Evolutionary conservation across 2,797 vertebrate species (phyloP).

Genomic region (Hippoglossus hippoglossus): DNA sequence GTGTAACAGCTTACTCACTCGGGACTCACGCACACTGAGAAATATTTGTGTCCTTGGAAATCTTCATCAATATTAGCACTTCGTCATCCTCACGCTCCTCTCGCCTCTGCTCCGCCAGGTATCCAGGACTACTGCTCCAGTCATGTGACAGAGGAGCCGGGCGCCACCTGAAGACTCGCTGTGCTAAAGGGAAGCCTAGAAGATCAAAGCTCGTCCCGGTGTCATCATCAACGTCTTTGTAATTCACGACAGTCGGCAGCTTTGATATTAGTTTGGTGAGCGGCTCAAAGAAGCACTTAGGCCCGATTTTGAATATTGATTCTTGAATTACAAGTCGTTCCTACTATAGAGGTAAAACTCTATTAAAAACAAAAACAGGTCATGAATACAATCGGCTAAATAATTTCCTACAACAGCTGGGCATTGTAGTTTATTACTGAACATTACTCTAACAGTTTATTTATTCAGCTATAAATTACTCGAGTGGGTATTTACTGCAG

Average conservation of each 20-base stretch:
- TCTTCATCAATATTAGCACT: not conserved
- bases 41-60: not conserved
- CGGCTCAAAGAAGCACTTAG: not conserved
- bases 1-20: not conserved
- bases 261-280: not conserved
- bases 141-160: constrained; percentile 51
- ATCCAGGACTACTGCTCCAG: constrained; percentile 80
- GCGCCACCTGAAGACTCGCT: constrained; percentile 38
- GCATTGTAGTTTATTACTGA: not conserved
- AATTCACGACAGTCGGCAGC: not conserved
- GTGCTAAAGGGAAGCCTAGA: not conserved
- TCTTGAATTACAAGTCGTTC: not conserved
- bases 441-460: not conserved
- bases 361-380: too few species aligned
- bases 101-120: constrained; percentile 59
- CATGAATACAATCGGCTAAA: not conserved
- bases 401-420: not conserved
- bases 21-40: too few species aligned
- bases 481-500: not conserved
- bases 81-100: not conserved
- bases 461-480: not conserved
- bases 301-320: not conserved
- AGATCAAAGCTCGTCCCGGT: not conserved
- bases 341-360: not conserved
- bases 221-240: not conserved